phyloP scores from a whole-genome alignment of 2,113 vertebrate genomes.

The Pithys albifrons region DNA sequence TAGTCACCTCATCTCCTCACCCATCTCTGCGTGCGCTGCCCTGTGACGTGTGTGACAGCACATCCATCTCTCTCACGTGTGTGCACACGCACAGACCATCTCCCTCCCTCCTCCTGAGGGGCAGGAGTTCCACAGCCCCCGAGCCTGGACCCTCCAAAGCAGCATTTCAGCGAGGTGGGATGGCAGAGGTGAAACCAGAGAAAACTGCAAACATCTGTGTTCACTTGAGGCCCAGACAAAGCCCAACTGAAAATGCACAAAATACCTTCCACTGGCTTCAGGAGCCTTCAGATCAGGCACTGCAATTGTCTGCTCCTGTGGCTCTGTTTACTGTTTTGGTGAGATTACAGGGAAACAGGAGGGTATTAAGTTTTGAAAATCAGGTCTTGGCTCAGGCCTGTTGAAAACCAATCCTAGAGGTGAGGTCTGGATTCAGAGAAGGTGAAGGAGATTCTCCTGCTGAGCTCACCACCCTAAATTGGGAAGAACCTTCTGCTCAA shows the following conservation, averaged over 20 bases:
- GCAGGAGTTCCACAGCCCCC: not conserved
- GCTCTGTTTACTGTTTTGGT: slow-evolving; percentile 11
- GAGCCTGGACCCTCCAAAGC: not conserved
- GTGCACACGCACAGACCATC: fast-evolving
- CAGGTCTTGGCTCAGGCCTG: not conserved
- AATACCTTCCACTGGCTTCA: slow-evolving; percentile 20
- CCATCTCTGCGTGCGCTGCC: not conserved
- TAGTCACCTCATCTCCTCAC: not conserved
- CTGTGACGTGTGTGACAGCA: not conserved
- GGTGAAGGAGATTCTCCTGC: not conserved
- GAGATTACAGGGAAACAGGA: not conserved
- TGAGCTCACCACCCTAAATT: not conserved
- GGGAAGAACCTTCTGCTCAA: not conserved
- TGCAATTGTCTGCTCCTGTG: not conserved
- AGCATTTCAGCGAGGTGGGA: not conserved
- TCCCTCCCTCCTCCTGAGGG: not conserved
- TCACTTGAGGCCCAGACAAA: not conserved
- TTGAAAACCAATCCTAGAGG: not conserved
- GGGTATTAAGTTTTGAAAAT: slow-evolving; percentile 13
- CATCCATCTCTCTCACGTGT: fast-evolving
- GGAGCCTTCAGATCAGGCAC: not conserved
- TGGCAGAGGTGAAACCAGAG: slow-evolving; percentile 8
- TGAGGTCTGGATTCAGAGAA: not conserved
- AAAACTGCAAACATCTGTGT: slow-evolving; percentile 34
- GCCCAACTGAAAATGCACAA: not conserved